These are phyloP conservation scores for Schrankia costaestrigalis DNA, from an alignment of 2,888 invertebrate species.

Conservation along the genomic window DNA sequence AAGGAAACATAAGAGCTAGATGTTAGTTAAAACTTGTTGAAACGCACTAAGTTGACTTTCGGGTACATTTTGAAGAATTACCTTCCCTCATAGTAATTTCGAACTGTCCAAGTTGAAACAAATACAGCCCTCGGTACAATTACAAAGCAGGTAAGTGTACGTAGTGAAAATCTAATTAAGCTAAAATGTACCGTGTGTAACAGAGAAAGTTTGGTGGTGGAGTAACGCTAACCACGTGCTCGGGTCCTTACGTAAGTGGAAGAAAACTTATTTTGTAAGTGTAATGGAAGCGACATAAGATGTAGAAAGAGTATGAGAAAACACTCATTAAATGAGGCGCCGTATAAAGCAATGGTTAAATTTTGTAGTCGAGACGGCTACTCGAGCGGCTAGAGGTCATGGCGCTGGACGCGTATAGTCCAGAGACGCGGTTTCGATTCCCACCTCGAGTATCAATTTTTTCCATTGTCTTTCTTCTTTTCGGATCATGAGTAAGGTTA, in stretches of 20 bases:
- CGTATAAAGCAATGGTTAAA: too few relatives aligned
- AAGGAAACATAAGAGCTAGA: too few relatives aligned
- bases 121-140: conserved; percentile 21
- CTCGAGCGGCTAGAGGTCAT: too few relatives aligned
- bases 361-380: too few relatives aligned
- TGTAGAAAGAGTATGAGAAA: too few relatives aligned
- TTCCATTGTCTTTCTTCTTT: too few relatives aligned
- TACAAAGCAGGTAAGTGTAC: conserved; percentile 22
- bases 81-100: conserved; percentile 4
- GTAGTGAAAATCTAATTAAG: conserved; percentile 55
- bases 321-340: too few relatives aligned
- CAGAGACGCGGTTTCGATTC: too few relatives aligned
- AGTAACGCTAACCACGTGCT: conserved; percentile 52
- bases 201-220: conserved; percentile 48
- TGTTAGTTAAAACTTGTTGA: too few relatives aligned
- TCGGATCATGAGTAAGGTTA: too few relatives aligned
- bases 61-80: conserved; percentile 1
- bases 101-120: conserved; percentile 19
- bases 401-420: too few relatives aligned
- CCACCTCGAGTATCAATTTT: too few relatives aligned
- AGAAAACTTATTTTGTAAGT: conserved; percentile 17
- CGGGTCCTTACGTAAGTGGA: conserved; percentile 31
- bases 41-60: neutral
- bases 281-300: conserved; percentile 19
- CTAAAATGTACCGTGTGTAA: conserved; percentile 48